Evolutionary conservation across 64 coral and sea anemone species (phyloP), one percentile per base, ranked within the genome.

Genomic region (Dendronephthya gigantea): DNA sequence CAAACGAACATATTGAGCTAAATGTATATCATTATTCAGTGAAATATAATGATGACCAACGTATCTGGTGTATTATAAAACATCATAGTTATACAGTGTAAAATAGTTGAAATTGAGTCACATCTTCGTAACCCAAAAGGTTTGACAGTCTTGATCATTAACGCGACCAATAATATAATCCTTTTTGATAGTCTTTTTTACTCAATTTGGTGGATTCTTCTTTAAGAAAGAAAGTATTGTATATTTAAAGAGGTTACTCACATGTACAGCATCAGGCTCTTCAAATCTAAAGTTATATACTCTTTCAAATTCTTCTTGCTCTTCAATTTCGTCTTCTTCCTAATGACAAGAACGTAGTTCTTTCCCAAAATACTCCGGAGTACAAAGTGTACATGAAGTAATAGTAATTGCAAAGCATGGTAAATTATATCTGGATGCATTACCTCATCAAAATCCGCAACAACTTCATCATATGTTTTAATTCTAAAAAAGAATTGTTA

Each of bases 241-340:
- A 58, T 22, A 58, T n/a, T 22, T 58, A 9, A 58, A 58, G 22
- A 39, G 82, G 86, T 89, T 89, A 97, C 94, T 52, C n/a, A n/a
- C n/a, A n/a, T 93, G 90, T 48, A 88, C 89, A 35, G 94, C 84
- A 84, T 97, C 94, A 23, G 94, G 94, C 43, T 97, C 94, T 55
- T 97, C 94, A 84, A 89, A 97, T 92, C 94, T 86, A 84, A 97
- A 97, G 83, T 97, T 97, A 68, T 66, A 93, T 68, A 91, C 93
- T n/a, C 94, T 74, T 45, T 97, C 94, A 93, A 97, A 97, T 65
- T 97, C 91, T 91, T 97, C 94, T 50, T 97, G 89, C 83, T 93
- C 84, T 39, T 97, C 94, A 15, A 97, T 47, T 62, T 93, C 89
- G 19, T 85, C 43, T 59, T 93, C 89, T 84, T 97, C 94, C 94